Conservation (phyloP, 1,140 invertebrate species). For the Trichogramma pretiosum region DNA sequence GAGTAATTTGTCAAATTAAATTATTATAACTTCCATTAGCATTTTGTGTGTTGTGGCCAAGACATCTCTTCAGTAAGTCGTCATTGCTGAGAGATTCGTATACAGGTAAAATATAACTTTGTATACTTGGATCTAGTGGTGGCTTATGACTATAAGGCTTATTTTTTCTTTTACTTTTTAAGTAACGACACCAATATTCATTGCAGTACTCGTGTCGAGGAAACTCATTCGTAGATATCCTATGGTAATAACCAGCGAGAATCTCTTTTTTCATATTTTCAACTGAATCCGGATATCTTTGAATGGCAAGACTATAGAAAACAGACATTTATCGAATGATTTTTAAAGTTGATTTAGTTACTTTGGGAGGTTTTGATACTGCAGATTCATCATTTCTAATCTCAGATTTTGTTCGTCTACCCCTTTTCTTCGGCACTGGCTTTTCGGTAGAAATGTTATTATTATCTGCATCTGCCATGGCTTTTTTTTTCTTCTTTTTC, state of each 20-base stretch:
- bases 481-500: constrained; percentile 1
- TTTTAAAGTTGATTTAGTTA: background rate
- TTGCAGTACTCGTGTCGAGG: constrained; percentile 9
- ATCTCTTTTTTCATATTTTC: constrained; percentile 9
- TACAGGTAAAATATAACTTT: constrained; percentile 9
- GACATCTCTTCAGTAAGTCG: constrained; percentile 14
- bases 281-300: constrained; percentile 1
- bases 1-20: constrained; percentile 12
- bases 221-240: constrained; percentile 7
- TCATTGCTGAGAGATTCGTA: constrained; percentile 17
- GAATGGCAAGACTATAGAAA: constrained; percentile 3
- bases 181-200: constrained; percentile 5
- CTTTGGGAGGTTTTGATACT: background rate
- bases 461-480: background rate
- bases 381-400: background rate
- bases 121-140: constrained; percentile 9
- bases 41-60: constrained; percentile 16
- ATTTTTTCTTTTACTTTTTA: constrained; percentile 4
- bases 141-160: constrained; percentile 12
- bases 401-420: background rate
- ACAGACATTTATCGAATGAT: constrained; percentile 3
- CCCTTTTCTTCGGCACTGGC: background rate
- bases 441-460: too few species aligned
- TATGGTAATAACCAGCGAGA: constrained; percentile 10
- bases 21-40: constrained; percentile 11